A percentile compares a stretch with the other conserved stretches of the same genome.
Conservation (phyloP, 53 echinoderm and acorn worm species). For the Pentamera pediparva region DNA sequence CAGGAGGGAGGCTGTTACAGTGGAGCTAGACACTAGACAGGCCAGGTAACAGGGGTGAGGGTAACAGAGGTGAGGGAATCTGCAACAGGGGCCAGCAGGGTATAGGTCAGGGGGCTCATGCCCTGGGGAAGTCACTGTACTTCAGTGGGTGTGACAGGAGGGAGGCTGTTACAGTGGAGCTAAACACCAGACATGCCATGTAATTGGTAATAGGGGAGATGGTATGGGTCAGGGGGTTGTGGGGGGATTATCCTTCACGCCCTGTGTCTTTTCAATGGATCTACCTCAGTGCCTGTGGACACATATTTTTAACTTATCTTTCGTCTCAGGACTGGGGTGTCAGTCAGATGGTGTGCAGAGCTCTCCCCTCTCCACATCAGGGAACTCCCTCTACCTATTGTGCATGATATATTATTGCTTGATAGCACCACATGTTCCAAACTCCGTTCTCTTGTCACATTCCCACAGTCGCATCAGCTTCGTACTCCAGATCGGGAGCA, state of each 20-base stretch:
- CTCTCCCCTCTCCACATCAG: too few relatives aligned
- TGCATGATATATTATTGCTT: too few relatives aligned
- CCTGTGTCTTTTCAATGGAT: slow-evolving; percentile 72
- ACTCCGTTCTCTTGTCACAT: too few relatives aligned
- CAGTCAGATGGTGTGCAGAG: too few relatives aligned
- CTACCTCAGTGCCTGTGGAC: slow-evolving; percentile 85
- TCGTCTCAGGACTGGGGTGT: too few relatives aligned
- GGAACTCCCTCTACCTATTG: too few relatives aligned
- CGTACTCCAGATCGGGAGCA: slow-evolving; percentile 93
- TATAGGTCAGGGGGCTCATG: slow-evolving; percentile 68
- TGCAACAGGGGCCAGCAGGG: slow-evolving; percentile 56
- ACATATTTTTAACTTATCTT: too few relatives aligned
- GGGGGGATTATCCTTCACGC: slow-evolving; percentile 75
- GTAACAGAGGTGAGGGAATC: too few relatives aligned
- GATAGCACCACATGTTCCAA: too few relatives aligned
- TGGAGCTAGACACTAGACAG: slow-evolving; percentile 65
- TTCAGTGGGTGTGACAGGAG: slow-evolving; percentile 78
- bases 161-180: slow-evolving; percentile 72
- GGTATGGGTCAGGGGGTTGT: slow-evolving; percentile 70
- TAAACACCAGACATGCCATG: too few relatives aligned
- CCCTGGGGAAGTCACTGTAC: slow-evolving; percentile 79
- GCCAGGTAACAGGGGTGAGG: too few relatives aligned
- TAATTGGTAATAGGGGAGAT: slow-evolving; percentile 67
- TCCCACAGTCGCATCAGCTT: slow-evolving; percentile 69
- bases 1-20: slow-evolving; percentile 75